Conservation (phyloP, 2,888 invertebrate species). For the Oscheius sp. region DNA sequence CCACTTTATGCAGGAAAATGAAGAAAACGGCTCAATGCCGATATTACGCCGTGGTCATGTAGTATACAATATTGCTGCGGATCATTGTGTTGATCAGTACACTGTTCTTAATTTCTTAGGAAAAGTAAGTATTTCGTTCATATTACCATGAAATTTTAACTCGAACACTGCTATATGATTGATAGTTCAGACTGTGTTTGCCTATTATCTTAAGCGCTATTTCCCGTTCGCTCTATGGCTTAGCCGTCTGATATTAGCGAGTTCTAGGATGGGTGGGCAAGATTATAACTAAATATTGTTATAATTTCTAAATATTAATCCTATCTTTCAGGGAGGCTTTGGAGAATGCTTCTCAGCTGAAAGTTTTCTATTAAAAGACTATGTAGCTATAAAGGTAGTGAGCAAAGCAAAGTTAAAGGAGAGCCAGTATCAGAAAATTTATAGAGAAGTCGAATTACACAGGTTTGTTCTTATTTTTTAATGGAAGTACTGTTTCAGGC, state of each 20-base stretch:
- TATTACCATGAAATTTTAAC: not conserved
- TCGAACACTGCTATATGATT: no score
- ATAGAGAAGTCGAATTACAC: constrained; percentile 25
- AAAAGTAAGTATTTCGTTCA: constrained; percentile 13
- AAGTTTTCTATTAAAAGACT: not conserved
- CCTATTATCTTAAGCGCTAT: constrained; percentile 30
- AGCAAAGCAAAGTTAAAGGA: constrained; percentile 10
- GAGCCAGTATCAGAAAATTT: constrained; percentile 9
- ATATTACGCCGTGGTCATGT: not conserved
- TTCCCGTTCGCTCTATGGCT: constrained; percentile 29
- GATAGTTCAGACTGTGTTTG: constrained; percentile 29
- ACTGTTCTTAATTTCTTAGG: constrained; percentile 15
- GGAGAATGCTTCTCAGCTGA: constrained; percentile 25
- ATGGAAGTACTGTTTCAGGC: not conserved
- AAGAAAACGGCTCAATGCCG: not conserved
- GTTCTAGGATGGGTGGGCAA: no score
- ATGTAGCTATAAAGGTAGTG: constrained; percentile 25
- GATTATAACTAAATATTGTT: no score
- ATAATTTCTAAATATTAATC: no score
- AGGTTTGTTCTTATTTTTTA: constrained; percentile 13
- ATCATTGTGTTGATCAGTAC: constrained; percentile 14
- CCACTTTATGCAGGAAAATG: constrained; percentile 4
- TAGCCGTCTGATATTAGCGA: constrained; percentile 21
- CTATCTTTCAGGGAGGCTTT: constrained; percentile 36
- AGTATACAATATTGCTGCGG: not conserved